phyloP scores from a whole-genome alignment of 2,797 vertebrate species.

The Aulostomus chinensis region DNA sequence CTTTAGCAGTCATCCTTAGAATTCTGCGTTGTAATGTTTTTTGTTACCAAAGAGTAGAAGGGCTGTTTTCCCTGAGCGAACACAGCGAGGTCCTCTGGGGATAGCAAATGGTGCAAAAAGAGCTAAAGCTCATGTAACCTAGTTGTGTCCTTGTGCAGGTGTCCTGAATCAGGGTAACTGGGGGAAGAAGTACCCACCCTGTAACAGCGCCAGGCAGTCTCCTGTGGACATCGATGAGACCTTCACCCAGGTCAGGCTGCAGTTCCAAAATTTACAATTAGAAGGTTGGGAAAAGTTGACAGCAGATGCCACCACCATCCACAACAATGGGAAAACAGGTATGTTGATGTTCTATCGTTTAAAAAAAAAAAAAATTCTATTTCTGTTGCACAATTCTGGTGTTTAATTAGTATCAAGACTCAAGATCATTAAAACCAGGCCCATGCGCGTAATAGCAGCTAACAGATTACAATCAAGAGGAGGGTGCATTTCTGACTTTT shows the following conservation, averaged over 20 bases:
- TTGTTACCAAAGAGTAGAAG: background rate
- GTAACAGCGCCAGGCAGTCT: constrained; percentile 90
- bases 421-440: too few relatives aligned
- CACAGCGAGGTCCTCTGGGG: background rate
- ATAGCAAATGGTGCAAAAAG: background rate
- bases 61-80: background rate
- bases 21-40: background rate
- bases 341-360: background rate
- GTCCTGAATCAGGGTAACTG: constrained; percentile 89
- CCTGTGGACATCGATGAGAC: constrained; percentile 95
- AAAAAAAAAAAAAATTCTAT: too few relatives aligned
- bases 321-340: constrained; percentile 96
- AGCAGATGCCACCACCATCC: constrained; percentile 78
- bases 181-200: constrained; percentile 90
- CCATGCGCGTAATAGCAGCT: too few relatives aligned
- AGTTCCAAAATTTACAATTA: constrained; percentile 90
- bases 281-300: constrained; percentile 84
- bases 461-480: too few relatives aligned
- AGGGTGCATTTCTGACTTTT: too few relatives aligned
- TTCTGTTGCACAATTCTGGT: too few relatives aligned
- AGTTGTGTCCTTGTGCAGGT: constrained; percentile 71
- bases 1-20: too few relatives aligned
- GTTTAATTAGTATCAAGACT: too few relatives aligned
- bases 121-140: background rate
- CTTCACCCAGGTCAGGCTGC: constrained; percentile 90